phyloP scores from a whole-genome alignment of 2,888 invertebrate genomes.

The Hydrotaea cyrtoneurina region DNA sequence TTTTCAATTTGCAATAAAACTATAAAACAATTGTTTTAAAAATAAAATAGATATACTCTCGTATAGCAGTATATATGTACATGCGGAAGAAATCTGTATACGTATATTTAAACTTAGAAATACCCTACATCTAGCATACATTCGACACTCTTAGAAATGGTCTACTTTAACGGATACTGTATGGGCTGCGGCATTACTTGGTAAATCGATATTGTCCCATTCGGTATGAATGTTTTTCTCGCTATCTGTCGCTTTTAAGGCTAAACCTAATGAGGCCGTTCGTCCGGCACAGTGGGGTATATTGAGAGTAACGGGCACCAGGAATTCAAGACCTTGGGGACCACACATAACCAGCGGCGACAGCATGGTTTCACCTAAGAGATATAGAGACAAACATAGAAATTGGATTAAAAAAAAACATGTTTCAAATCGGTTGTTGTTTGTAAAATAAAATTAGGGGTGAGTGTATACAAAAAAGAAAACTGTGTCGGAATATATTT shows the following conservation, averaged over 20 bases:
- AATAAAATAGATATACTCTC: conserved; percentile 42
- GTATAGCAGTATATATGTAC: conserved; percentile 46
- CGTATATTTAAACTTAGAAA: conserved; percentile 18
- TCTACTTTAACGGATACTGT: conserved; percentile 95
- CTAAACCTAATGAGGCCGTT: conserved; percentile 88
- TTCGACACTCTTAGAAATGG: conserved; percentile 85
- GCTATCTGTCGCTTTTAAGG: conserved; percentile 90
- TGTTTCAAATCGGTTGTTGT: not conserved
- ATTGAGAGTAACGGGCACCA: conserved; percentile 93
- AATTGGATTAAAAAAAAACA: not conserved
- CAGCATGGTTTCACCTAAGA: conserved; percentile 93
- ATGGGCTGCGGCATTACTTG: conserved; percentile 91
- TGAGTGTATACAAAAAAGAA: not conserved
- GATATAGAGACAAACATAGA: not conserved
- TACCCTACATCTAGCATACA: conserved; percentile 14
- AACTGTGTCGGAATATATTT: not conserved
- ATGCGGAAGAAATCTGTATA: not conserved
- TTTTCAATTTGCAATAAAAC: conserved; percentile 49
- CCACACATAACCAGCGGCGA: conserved; percentile 98
- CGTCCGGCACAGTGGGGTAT: conserved; percentile 93
- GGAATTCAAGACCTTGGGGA: conserved; percentile 94
- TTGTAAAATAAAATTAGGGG: not conserved
- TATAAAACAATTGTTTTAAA: conserved; percentile 63
- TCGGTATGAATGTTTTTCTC: conserved; percentile 92
- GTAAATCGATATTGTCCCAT: conserved; percentile 92